These are phyloP conservation scores for Drosophila planitibia DNA, from an alignment of 2,888 invertebrate genomes.

Conservation along the genomic window DNA sequence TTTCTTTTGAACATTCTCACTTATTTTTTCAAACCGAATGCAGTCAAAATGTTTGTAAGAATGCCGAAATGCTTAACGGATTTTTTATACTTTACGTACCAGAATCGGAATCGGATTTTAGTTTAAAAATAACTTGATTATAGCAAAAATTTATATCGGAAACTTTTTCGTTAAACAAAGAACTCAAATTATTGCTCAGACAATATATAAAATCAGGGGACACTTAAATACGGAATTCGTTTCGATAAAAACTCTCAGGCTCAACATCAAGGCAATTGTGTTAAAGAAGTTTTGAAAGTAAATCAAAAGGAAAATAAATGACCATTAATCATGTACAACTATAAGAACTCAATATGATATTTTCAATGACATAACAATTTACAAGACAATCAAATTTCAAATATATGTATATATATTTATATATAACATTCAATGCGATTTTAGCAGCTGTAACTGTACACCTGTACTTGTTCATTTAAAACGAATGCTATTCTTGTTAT, in stretches of 20 bases:
- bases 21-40: not conserved
- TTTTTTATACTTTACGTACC: not conserved
- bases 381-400: constrained; percentile 74
- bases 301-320: constrained; percentile 11
- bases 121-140: not conserved
- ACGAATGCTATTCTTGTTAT: constrained; percentile 18
- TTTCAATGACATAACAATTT: constrained; percentile 71
- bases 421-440: constrained; percentile 67
- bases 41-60: not conserved
- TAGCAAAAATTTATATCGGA: not conserved
- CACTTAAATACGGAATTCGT: not conserved
- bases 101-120: not conserved
- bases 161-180: not conserved
- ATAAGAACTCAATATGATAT: constrained; percentile 32
- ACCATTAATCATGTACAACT: constrained; percentile 29
- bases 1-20: not conserved
- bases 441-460: constrained; percentile 52
- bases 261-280: constrained; percentile 29
- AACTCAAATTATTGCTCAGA: not conserved
- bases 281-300: constrained; percentile 3
- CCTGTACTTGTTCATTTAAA: constrained; percentile 22
- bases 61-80: not conserved
- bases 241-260: not conserved
- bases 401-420: constrained; percentile 43
- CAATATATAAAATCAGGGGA: not conserved